phyloP scores from a whole-genome alignment of 2,888 invertebrate species.

The Phania funesta region DNA sequence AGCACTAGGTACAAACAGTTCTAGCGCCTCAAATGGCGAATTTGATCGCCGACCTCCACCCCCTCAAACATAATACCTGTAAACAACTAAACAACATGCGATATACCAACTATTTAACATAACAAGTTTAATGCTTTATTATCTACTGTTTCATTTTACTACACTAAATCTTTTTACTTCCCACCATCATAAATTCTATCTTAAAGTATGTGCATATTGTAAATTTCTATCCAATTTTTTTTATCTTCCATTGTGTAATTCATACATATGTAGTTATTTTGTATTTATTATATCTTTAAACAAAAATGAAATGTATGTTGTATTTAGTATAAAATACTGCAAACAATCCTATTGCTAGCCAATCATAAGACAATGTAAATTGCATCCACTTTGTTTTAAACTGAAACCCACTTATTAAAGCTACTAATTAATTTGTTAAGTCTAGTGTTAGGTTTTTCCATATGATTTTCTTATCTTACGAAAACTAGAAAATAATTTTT shows the following conservation, averaged over 20 bases:
- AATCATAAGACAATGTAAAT: constrained; percentile 36
- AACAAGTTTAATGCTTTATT: not conserved
- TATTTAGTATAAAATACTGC: constrained; percentile 51
- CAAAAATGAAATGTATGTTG: constrained; percentile 43
- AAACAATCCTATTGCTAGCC: constrained; percentile 50
- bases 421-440: constrained; percentile 27
- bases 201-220: constrained; percentile 42
- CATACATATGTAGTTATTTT: constrained; percentile 45
- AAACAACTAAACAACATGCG: constrained; percentile 2
- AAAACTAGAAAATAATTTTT: constrained; percentile 45
- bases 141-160: not conserved
- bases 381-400: constrained; percentile 39
- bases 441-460: constrained; percentile 40
- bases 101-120: constrained; percentile 14
- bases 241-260: constrained; percentile 33
- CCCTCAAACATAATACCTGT: constrained; percentile 61
- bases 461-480: constrained; percentile 29
- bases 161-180: not conserved
- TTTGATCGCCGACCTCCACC: constrained; percentile 61
- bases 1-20: constrained; percentile 8
- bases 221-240: constrained; percentile 27
- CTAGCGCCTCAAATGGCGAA: constrained; percentile 3
- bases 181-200: constrained; percentile 5
- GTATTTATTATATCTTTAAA: constrained; percentile 57
- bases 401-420: constrained; percentile 30